Conservation (phyloP, 2,888 invertebrate genomes). For the Erpobdella octoculata region DNA sequence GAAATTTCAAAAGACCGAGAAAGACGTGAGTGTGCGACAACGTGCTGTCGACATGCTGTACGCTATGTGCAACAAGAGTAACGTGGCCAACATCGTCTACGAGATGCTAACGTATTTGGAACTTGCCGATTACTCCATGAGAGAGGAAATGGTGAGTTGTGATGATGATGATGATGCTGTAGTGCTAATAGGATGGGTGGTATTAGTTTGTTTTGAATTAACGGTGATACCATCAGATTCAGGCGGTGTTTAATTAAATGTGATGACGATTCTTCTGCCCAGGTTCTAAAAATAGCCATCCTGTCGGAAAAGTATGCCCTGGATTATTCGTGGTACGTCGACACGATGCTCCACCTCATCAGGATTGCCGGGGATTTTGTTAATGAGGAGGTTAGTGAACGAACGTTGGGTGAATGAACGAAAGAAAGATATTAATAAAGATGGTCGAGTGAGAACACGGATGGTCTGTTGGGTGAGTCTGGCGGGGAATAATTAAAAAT, state of each 20-base stretch:
- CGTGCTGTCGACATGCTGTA: constrained; percentile 95
- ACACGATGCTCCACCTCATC: constrained; percentile 94
- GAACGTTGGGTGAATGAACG: constrained; percentile 9
- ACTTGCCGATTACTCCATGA: constrained; percentile 97
- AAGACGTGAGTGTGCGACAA: constrained; percentile 93
- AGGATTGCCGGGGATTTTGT: constrained; percentile 99
- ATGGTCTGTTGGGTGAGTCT: background rate
- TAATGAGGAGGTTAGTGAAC: constrained; percentile 78
- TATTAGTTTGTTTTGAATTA: background rate
- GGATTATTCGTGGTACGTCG: constrained; percentile 93
- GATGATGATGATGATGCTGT: background rate
- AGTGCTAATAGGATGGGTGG: background rate
- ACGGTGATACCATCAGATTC: background rate
- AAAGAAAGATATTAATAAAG: too few species aligned
- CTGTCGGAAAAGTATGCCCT: constrained; percentile 98
- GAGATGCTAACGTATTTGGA: constrained; percentile 98
- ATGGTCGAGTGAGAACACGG: background rate
- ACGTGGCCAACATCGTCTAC: constrained; percentile 97
- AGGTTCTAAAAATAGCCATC: constrained; percentile 90
- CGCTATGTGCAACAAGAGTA: constrained; percentile 99
- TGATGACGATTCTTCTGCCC: background rate
- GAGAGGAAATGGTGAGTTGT: constrained; percentile 84
- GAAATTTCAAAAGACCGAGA: constrained; percentile 74
- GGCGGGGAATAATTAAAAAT: background rate
- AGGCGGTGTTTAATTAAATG: background rate